Evolutionary conservation across 2,888 invertebrate genomes (phyloP), one percentile per base, ranked within the genome.

Genomic region (Trilocha varians): DNA sequence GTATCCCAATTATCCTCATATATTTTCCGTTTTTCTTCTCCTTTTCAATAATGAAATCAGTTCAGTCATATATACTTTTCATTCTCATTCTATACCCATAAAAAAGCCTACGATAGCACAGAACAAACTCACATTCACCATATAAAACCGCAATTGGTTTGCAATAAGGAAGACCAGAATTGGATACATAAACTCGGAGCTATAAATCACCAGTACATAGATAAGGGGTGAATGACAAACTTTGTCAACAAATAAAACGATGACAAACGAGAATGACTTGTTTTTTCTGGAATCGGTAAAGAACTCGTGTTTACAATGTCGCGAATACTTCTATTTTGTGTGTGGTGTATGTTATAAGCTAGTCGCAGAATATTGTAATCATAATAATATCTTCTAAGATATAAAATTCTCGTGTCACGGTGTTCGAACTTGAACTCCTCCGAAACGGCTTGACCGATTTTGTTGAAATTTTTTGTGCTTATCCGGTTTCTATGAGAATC

Each of bases 231-330:
- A 25, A 35, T 16, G 25, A 38, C 45, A 57, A 67, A 68, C 53
- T 70, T 66, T 47, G 25, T 49, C 56, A 48, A 63, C 63, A 66
- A 63, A 70, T 66, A 66, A 64, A 63, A 54, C 59, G 57, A 68
- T 69, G 70, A 69, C 66, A 74, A 57, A 62, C 50, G 52, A 53
- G 53, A 55, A 65, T 62, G 70, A 72, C 69, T 75, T 74, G 73
- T 72, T 77, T 76, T 71, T 69, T 69, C 55, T 55, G 52, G 55
- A 50, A 52, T 60, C 61, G 65, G 57, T 59, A 68, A 68, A 63
- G 65, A 63, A 69, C 62, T 63, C 69, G 57, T 77, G 75, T 77
- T 76, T 76, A 78, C 75, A 74, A 70, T 66, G 61, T 57, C 57
- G 60, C 60, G 61, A 61, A 51, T 69, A 69, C 55, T 70, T 70